Base-by-base conservation (phyloP, 2,888 invertebrate genomes). In the Beris chalybata region DNA sequence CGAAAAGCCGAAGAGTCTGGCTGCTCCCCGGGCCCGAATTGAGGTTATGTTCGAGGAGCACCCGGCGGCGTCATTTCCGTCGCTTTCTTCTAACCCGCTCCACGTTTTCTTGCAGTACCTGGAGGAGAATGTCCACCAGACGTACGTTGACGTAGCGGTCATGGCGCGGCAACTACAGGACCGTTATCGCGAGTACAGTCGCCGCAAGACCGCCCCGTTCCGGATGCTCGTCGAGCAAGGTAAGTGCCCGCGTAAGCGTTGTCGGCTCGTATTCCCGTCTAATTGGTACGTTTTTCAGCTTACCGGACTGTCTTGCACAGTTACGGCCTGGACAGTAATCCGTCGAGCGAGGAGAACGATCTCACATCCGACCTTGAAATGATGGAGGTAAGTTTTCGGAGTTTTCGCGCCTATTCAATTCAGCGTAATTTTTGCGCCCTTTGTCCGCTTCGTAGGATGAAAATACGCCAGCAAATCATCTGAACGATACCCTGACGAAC, bases 101-200 rank as follows among this genome's bases (percentile, higher is more conserved):
- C 9, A 1, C 38, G 38, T 38, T 38, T 81, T 82, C 22, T 22
- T 22, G 50, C 73, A 91, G 85, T 93, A 93, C 78, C 84, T 93
- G 74, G 90, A 90, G 71, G 89, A 89, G 73, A 91, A 92, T 82
- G 89, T 89, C 70, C 88, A 91, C 74, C 88, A 90, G 80, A 88
- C 89, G 6, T 91, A 88, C 77, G 86, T 93, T 71, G 92, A 93
- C 83, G 89, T 93, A 67, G 88, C 89, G 76, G 87, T 88, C 76
- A 92, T 94, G 91, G 90, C 92, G 73, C 89, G 90, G 77, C 86
- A 87, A 73, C 83, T 94, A 63, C 90, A 91, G 82, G 86, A 85
- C 74, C 86, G 86, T 73, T 88, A 87, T 75, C 83, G 88, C 65
- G 94, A 95, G 75, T 95, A 95, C 82, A 85, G 86, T 67, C 88